Evolutionary conservation across 2,797 vertebrate genomes (phyloP).

Genomic region (Steatocranus sp.): DNA sequence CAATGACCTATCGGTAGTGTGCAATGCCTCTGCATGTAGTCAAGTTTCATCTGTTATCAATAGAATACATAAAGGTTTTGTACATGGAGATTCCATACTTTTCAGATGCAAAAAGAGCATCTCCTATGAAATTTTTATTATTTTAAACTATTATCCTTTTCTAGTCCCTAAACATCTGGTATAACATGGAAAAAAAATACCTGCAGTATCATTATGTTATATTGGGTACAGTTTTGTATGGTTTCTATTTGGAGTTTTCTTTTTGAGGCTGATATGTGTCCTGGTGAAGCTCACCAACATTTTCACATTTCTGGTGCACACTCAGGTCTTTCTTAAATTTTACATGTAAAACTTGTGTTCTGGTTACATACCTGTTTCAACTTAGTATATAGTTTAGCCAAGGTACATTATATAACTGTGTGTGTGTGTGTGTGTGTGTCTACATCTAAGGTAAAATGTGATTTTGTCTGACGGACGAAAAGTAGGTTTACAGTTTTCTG

Average conservation of each 20-base stretch:
- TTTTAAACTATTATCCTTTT: background rate
- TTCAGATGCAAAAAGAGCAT: background rate
- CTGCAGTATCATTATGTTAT: background rate
- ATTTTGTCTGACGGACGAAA: rapidly evolving
- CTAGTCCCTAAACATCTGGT: background rate
- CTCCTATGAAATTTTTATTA: rapidly evolving
- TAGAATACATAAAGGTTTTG: background rate
- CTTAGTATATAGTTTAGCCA: background rate
- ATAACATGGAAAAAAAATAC: background rate
- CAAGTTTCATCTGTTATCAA: background rate
- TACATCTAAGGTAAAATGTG: background rate
- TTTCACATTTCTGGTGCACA: background rate
- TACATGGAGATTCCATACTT: background rate
- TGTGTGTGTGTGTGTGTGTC: background rate
- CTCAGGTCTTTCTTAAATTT: background rate
- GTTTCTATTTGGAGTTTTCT: background rate
- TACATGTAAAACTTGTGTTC: background rate
- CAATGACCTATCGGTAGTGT: rapidly evolving
- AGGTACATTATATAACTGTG: background rate
- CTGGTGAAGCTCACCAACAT: background rate
- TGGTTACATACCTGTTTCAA: background rate
- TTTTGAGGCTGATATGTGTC: background rate
- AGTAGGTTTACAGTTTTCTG: background rate
- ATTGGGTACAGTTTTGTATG: background rate
- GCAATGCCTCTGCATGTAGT: background rate